Evolutionary conservation across 1,140 invertebrate genomes (phyloP).

Genomic region (Hycleus phaleratus): DNA sequence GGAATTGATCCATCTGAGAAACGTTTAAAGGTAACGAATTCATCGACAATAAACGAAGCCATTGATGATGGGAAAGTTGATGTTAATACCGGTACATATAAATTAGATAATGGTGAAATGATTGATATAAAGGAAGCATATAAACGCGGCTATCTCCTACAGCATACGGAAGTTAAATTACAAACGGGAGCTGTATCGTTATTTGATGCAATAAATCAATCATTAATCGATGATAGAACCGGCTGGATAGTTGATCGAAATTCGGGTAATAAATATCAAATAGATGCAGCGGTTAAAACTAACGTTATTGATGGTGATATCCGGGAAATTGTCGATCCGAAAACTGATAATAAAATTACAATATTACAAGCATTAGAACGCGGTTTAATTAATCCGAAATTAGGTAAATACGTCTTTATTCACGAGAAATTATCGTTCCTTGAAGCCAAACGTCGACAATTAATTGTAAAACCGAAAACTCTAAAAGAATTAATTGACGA

Average conservation of each 20-base stretch:
- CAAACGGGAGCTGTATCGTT: conserved; percentile 68
- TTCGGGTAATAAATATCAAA: conserved; percentile 68
- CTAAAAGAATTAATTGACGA: conserved; percentile 80
- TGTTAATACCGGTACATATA: conserved; percentile 63
- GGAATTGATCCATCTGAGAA: conserved; percentile 62
- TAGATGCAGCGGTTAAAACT: conserved; percentile 71
- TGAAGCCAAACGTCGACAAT: conserved; percentile 68
- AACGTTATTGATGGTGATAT: conserved; percentile 67
- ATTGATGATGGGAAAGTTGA: conserved; percentile 72
- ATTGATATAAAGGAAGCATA: conserved; percentile 76
- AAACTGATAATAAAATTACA: conserved; percentile 70
- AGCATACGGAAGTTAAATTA: conserved; percentile 62
- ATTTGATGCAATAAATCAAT: conserved; percentile 72
- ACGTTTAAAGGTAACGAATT: conserved; percentile 66
- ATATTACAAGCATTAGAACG: conserved; percentile 67
- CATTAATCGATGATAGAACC: conserved; percentile 64
- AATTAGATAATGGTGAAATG: conserved; percentile 55
- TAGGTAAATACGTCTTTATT: conserved; percentile 71
- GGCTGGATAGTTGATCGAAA: conserved; percentile 77
- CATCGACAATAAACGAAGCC: conserved; percentile 64
- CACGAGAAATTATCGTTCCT: conserved; percentile 71
- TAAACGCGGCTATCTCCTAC: conserved; percentile 60
- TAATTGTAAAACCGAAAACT: conserved; percentile 83
- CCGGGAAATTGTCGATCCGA: conserved; percentile 73
- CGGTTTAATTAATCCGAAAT: conserved; percentile 69